Evolutionary conservation across 2,888 invertebrate species (phyloP).

Genomic region (Calliphora vomitoria): DNA sequence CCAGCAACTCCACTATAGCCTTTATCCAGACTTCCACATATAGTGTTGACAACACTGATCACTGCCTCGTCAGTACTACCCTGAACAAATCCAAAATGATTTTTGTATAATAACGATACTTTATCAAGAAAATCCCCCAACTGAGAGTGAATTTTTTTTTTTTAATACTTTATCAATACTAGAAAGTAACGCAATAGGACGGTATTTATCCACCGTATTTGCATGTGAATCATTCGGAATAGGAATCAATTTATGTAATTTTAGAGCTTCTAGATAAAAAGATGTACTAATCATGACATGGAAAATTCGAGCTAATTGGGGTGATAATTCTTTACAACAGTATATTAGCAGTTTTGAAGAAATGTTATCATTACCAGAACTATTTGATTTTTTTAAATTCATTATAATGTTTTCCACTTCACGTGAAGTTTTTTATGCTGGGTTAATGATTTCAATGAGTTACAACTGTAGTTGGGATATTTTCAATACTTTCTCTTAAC

Average conservation of each 20-base stretch:
- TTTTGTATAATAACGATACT: too few species aligned
- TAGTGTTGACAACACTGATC: background rate
- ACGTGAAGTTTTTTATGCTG: too few species aligned
- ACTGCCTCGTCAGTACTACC: background rate
- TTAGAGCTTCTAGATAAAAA: slow-evolving; percentile 2
- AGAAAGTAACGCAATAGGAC: slow-evolving; percentile 18
- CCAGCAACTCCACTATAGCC: slow-evolving; percentile 7
- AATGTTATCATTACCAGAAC: too few species aligned
- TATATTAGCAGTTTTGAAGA: background rate
- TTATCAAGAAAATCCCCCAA: background rate
- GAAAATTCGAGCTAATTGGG: background rate
- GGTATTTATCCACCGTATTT: background rate
- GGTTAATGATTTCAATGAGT: background rate
- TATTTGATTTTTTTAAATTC: too few species aligned
- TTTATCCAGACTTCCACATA: slow-evolving; percentile 5
- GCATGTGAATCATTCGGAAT: slow-evolving; percentile 13
- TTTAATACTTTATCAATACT: slow-evolving; percentile 10
- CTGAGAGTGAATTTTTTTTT: slow-evolving; percentile 3
- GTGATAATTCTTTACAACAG: background rate
- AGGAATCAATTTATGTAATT: slow-evolving; percentile 4
- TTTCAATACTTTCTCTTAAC: background rate
- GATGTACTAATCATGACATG: slow-evolving; percentile 15
- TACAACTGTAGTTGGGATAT: background rate
- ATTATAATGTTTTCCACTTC: too few species aligned
- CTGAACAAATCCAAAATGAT: too few species aligned